These are phyloP conservation scores for Glossosoma conforme DNA, from an alignment of 1,140 invertebrate genomes.

Conservation along the genomic window DNA sequence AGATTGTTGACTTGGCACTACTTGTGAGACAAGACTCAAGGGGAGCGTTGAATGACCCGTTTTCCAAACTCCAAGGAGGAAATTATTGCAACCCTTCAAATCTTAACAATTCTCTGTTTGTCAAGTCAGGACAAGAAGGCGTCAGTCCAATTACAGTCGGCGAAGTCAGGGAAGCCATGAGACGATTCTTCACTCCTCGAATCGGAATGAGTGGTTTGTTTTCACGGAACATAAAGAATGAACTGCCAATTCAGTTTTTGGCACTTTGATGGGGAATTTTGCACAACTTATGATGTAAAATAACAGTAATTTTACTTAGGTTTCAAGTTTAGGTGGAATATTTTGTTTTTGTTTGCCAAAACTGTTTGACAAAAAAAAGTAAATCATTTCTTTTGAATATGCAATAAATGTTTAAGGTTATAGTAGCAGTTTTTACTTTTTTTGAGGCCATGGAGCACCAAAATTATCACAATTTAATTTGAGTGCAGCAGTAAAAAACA, in stretches of 20 bases:
- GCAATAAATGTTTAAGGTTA: too few relatives aligned
- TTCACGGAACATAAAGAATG: constrained; percentile 25
- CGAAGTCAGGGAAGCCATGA: constrained; percentile 30
- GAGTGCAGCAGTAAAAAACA: too few relatives aligned
- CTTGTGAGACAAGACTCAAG: constrained; percentile 56
- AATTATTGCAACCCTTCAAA: constrained; percentile 45
- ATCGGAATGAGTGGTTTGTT: constrained; percentile 25
- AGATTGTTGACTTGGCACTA: constrained; percentile 61
- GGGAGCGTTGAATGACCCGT: constrained; percentile 49
- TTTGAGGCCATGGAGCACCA: too few relatives aligned
- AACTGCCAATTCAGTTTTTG: constrained; percentile 23
- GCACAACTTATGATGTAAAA: too few relatives aligned
- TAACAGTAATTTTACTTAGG: too few relatives aligned
- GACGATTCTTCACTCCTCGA: constrained; percentile 24
- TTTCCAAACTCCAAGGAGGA: constrained; percentile 40
- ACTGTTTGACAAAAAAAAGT: too few relatives aligned
- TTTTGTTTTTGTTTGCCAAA: too few relatives aligned
- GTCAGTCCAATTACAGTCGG: constrained; percentile 18
- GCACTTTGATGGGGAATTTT: constrained; percentile 4
- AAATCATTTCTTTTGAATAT: too few relatives aligned
- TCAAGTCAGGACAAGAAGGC: constrained; percentile 23
- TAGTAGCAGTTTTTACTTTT: too few relatives aligned
- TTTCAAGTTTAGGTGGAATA: too few relatives aligned
- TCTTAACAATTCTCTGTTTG: constrained; percentile 24
- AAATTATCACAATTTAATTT: too few relatives aligned